Evolutionary conservation across 2,797 vertebrate species (phyloP).

Genomic region (Meda fulgida): DNA sequence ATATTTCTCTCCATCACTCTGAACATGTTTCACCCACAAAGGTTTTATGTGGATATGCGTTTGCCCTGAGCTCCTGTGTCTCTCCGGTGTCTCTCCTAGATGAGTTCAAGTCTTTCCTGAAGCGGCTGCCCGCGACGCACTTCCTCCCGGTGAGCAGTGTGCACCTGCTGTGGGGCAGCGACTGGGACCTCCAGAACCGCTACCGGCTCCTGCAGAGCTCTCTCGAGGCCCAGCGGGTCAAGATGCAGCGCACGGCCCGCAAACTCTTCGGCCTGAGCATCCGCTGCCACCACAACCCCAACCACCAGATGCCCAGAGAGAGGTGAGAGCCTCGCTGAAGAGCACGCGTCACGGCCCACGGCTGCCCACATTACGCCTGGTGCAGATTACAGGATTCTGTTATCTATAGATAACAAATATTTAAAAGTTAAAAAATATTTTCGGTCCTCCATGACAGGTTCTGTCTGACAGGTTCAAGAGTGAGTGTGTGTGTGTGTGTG

Average conservation of each 20-base stretch:
- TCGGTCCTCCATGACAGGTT: too few relatives aligned
- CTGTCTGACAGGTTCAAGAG: too few relatives aligned
- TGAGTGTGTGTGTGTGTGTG: too few relatives aligned
- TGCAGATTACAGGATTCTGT: too few relatives aligned
- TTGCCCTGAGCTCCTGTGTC: neutral
- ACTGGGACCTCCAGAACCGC: constrained; percentile 98
- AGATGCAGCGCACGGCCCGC: constrained; percentile 95
- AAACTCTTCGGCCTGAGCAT: constrained; percentile 98
- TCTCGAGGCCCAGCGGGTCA: constrained; percentile 90
- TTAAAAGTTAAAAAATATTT: too few relatives aligned
- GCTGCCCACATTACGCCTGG: too few relatives aligned
- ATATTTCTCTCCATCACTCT: neutral
- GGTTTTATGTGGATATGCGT: too few relatives aligned
- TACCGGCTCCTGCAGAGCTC: constrained; percentile 96
- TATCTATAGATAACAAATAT: too few relatives aligned
- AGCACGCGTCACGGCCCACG: too few relatives aligned
- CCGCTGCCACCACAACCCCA: constrained; percentile 97
- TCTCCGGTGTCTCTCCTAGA: constrained; percentile 73
- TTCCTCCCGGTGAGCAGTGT: constrained; percentile 97
- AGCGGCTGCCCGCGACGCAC: constrained; percentile 95
- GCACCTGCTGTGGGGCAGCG: constrained; percentile 97
- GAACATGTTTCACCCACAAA: neutral
- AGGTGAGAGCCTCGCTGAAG: constrained; percentile 77
- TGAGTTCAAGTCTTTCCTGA: constrained; percentile 99
- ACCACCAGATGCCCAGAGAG: constrained; percentile 98